Evolutionary conservation across 2,888 invertebrate genomes (phyloP).

Genomic region (Herminia tarsipennalis): DNA sequence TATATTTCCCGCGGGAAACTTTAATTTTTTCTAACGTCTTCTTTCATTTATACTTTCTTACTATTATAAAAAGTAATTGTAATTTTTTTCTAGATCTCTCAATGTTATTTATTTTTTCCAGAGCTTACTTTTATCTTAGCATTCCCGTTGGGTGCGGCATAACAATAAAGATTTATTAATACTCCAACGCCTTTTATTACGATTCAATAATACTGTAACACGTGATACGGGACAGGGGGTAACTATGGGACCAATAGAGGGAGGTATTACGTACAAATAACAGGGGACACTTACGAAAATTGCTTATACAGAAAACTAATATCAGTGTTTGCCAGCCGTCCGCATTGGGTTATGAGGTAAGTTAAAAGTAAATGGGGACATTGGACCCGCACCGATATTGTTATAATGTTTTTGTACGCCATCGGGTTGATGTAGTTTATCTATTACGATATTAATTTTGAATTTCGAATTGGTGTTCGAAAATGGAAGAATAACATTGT

Average conservation of each 20-base stretch:
- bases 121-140: background rate
- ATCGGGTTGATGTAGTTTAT: slow-evolving; percentile 11
- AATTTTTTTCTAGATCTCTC: too few species aligned
- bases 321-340: slow-evolving; percentile 82
- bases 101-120: too few species aligned
- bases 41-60: slow-evolving; percentile 13
- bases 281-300: slow-evolving; percentile 82
- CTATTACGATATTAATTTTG: slow-evolving; percentile 10
- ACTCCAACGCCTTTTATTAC: slow-evolving; percentile 56
- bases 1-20: slow-evolving; percentile 21
- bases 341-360: slow-evolving; percentile 55
- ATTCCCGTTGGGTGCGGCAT: background rate
- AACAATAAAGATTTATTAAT: slow-evolving; percentile 46
- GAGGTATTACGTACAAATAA: slow-evolving; percentile 73
- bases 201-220: slow-evolving; percentile 71
- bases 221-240: slow-evolving; percentile 59
- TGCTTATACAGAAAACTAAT: slow-evolving; percentile 85
- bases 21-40: slow-evolving; percentile 12
- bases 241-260: slow-evolving; percentile 58
- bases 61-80: too few species aligned
- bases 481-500: slow-evolving; percentile 12
- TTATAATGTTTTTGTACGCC: slow-evolving; percentile 19
- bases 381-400: slow-evolving; percentile 28
- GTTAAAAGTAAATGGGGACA: slow-evolving; percentile 29
- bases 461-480: slow-evolving; percentile 5